These are phyloP conservation scores for Galago senegalensis DNA, from an alignment of 2,797 vertebrate genomes.

Conservation along the genomic window DNA sequence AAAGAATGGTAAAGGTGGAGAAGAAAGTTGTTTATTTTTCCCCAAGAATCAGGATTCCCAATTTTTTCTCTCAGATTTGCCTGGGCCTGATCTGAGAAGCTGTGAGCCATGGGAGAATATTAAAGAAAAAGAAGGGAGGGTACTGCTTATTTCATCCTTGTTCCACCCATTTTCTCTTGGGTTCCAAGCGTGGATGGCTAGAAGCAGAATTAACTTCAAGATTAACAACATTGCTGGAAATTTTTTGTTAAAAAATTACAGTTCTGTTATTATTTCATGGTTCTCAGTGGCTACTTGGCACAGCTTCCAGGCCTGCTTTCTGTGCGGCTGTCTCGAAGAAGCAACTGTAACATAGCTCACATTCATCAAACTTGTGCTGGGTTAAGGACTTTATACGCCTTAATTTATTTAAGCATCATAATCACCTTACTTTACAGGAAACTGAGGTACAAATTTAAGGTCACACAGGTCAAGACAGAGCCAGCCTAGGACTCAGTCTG, in stretches of 20 bases:
- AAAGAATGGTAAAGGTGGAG: background rate
- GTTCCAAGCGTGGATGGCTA: background rate
- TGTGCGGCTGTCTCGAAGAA: background rate
- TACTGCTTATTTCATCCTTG: background rate
- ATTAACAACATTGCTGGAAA: background rate
- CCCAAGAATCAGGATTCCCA: background rate
- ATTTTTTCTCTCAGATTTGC: background rate
- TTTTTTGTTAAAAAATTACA: background rate
- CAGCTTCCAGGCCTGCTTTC: background rate
- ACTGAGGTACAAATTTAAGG: background rate
- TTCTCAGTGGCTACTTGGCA: background rate
- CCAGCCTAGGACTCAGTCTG: background rate
- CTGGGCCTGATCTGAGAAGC: background rate
- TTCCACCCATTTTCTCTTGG: background rate
- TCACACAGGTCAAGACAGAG: background rate
- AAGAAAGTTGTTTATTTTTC: background rate
- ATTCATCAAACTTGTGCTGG: background rate
- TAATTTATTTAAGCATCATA: background rate
- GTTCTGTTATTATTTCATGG: background rate
- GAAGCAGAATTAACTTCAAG: background rate
- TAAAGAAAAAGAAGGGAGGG: background rate
- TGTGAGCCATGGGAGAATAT: background rate
- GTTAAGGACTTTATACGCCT: background rate
- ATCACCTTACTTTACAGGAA: constrained; percentile 13
- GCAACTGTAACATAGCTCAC: background rate